Conservation (phyloP, 1,140 invertebrate species). For the Maniola jurtina region DNA sequence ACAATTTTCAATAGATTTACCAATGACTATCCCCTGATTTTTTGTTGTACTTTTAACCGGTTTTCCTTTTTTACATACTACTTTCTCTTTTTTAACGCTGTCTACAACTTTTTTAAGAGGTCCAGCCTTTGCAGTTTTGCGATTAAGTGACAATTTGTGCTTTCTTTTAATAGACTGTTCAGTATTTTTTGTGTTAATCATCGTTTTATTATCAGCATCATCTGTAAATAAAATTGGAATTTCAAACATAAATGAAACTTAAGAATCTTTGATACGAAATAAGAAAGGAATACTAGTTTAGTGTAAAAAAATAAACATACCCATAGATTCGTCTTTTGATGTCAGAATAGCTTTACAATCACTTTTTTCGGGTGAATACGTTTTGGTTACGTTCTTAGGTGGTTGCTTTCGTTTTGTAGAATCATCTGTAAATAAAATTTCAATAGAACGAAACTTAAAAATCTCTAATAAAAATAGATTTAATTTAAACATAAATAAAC, state of each 20-base stretch:
- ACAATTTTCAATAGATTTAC: background rate
- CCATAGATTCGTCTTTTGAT: no score
- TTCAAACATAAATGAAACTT: background rate
- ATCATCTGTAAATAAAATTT: no score
- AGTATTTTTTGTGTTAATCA: background rate
- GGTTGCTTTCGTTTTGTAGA: no score
- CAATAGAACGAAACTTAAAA: no score
- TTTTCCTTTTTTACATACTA: background rate
- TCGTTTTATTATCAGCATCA: constrained; percentile 4
- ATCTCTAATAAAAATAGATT: no score
- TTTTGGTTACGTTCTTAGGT: no score
- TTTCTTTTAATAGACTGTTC: background rate
- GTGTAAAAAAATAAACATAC: no score
- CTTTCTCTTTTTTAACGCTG: background rate
- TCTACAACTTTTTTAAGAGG: constrained; percentile 4
- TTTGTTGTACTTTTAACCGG: background rate
- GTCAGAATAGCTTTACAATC: no score
- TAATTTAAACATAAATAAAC: no score
- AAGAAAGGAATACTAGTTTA: no score
- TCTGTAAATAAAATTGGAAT: constrained; percentile 10
- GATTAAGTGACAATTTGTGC: background rate
- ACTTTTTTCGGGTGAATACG: no score
- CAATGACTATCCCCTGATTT: background rate
- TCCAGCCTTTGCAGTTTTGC: constrained; percentile 10
- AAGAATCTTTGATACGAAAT: no score